phyloP scores from a whole-genome alignment of 2,113 vertebrate genomes.

The Pachycephala philippinensis region DNA sequence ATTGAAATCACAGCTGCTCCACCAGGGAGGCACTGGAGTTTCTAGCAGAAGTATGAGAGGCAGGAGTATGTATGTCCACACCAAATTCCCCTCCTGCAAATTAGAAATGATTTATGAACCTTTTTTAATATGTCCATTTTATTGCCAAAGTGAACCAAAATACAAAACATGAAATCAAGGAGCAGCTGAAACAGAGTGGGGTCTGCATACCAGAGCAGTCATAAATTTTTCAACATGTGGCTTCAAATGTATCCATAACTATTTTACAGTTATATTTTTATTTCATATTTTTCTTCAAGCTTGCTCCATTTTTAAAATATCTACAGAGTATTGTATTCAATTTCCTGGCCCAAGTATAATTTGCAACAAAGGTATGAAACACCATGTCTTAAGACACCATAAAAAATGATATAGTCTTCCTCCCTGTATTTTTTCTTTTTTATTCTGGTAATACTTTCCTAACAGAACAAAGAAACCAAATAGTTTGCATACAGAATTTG shows the following conservation, averaged over 20 bases:
- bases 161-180: neutral
- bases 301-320: neutral
- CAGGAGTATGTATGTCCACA: neutral
- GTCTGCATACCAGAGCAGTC: neutral
- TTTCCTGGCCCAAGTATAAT: neutral
- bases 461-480: neutral
- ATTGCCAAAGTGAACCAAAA: neutral
- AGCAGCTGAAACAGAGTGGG: neutral
- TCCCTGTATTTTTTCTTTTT: neutral
- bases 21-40: neutral
- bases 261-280: neutral
- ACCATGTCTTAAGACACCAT: neutral
- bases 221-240: slow-evolving; percentile 4
- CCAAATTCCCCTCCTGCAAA: neutral
- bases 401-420: neutral
- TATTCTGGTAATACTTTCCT: neutral
- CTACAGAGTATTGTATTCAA: neutral
- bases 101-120: neutral
- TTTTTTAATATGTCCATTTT: neutral
- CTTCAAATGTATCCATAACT: neutral
- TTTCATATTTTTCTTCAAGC: neutral
- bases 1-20: slow-evolving; percentile 3
- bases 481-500: neutral
- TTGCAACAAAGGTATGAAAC: neutral
- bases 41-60: neutral